Evolutionary conservation across 1,140 invertebrate species (phyloP).

Genomic region (Lepidurus apus): DNA sequence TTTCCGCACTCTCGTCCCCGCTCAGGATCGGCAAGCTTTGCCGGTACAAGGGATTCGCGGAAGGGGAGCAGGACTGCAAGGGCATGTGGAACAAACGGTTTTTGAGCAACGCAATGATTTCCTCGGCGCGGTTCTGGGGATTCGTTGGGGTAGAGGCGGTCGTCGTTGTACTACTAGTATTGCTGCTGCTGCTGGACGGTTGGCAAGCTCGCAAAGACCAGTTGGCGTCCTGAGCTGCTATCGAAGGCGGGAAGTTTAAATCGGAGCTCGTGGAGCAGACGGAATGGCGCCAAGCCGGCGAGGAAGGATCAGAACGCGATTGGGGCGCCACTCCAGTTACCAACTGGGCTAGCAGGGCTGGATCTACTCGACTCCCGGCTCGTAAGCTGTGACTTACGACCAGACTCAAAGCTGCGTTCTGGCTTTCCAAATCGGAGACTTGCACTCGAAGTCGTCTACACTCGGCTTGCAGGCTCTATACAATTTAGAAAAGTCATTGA

Average conservation of each 20-base stretch:
- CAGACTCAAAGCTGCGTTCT: slow-evolving; percentile 45
- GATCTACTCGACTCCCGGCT: not conserved
- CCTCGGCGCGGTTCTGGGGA: slow-evolving; percentile 29
- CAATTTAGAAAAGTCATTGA: slow-evolving; percentile 29
- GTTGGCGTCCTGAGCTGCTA: slow-evolving; percentile 20
- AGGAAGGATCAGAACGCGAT: not conserved
- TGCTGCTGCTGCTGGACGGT: not conserved
- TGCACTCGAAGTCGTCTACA: slow-evolving; percentile 45
- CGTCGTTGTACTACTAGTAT: slow-evolving; percentile 19
- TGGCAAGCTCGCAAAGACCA: slow-evolving; percentile 9
- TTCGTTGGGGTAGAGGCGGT: slow-evolving; percentile 5
- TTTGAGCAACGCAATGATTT: slow-evolving; percentile 30
- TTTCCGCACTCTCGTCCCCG: not conserved
- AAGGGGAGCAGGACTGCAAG: not conserved
- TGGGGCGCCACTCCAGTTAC: not conserved
- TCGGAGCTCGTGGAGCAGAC: slow-evolving; percentile 7
- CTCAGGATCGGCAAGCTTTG: slow-evolving; percentile 27
- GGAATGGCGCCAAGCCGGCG: not conserved
- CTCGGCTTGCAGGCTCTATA: slow-evolving; percentile 47
- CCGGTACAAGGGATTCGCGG: slow-evolving; percentile 15
- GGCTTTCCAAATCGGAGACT: slow-evolving; percentile 46
- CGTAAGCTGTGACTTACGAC: slow-evolving; percentile 39
- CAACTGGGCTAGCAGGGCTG: not conserved
- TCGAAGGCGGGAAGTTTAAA: not conserved
- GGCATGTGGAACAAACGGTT: slow-evolving; percentile 30